Conservation (phyloP, 2,888 invertebrate species). For the Molanna angustata region DNA sequence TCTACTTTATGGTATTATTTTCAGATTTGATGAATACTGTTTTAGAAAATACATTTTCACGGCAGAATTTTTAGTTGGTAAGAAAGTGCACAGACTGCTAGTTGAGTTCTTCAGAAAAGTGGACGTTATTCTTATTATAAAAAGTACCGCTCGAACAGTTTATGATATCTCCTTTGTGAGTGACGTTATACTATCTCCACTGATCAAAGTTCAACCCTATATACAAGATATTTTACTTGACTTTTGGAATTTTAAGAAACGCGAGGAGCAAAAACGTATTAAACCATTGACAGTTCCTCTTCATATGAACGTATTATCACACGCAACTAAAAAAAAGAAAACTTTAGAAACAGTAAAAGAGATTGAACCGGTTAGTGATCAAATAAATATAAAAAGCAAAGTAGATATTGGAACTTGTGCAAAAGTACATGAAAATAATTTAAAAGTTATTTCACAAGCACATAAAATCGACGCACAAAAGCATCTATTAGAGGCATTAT, state of each 20-base stretch:
- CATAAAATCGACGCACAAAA: conserved; percentile 44
- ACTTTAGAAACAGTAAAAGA: no score
- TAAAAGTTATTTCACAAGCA: conserved; percentile 42
- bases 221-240: conserved; percentile 47
- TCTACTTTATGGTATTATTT: conserved; percentile 12
- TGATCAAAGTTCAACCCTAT: conserved; percentile 50
- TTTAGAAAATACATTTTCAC: conserved; percentile 38
- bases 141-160: conserved; percentile 47
- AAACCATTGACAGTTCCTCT: conserved; percentile 43
- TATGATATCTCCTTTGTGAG: conserved; percentile 54
- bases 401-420: conserved; percentile 42
- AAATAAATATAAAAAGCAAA: conserved; percentile 36
- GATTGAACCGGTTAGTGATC: no score
- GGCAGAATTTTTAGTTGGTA: conserved; percentile 48
- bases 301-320: conserved; percentile 43
- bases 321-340: no score
- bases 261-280: conserved; percentile 41
- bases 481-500: conserved; percentile 43
- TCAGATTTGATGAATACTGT: conserved; percentile 13
- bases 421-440: conserved; percentile 40
- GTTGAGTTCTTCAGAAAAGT: conserved; percentile 48
- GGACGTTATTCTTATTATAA: conserved; percentile 46
- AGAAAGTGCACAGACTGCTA: conserved; percentile 42
- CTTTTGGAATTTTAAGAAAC: conserved; percentile 43
- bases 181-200: conserved; percentile 49